Conservation (phyloP, 2,797 vertebrate genomes). For the Cirrhinus molitorella region DNA sequence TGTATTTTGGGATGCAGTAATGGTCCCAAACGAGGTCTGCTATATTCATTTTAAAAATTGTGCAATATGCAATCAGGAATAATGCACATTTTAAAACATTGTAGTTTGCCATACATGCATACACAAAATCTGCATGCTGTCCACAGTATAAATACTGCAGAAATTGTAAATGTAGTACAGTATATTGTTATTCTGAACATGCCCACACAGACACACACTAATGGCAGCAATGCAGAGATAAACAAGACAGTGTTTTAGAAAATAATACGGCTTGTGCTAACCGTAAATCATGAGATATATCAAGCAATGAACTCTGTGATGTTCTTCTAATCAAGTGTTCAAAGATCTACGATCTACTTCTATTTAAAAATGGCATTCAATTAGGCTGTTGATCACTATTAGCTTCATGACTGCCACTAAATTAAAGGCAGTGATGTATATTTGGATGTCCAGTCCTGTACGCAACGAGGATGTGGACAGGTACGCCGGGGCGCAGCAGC, state of each 20-base stretch:
- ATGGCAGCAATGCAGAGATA: not conserved
- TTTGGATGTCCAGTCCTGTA: not conserved
- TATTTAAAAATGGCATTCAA: not conserved
- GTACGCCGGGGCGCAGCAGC: not conserved
- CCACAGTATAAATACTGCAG: not conserved
- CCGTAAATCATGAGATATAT: not conserved
- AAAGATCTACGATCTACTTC: not conserved
- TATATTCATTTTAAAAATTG: not conserved
- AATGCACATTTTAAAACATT: not conserved
- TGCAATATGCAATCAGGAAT: not conserved
- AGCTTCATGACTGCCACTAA: not conserved
- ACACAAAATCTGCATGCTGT: not conserved
- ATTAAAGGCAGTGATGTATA: slow-evolving; percentile 4
- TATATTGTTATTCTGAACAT: not conserved
- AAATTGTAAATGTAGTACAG: not conserved
- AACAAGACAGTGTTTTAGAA: not conserved
- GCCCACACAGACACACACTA: not conserved
- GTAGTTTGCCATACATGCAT: not conserved
- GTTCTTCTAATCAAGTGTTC: not conserved
- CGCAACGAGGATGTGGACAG: not conserved
- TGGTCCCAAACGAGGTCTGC: not conserved
- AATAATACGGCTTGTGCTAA: not conserved
- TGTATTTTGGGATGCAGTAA: not conserved
- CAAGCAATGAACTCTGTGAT: not conserved
- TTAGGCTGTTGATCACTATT: not conserved